A percentile compares a stretch with the other conserved stretches of the same genome.
phyloP scores from a whole-genome alignment of 2,113 vertebrate species.

The Epinephelus cyanopodus region DNA sequence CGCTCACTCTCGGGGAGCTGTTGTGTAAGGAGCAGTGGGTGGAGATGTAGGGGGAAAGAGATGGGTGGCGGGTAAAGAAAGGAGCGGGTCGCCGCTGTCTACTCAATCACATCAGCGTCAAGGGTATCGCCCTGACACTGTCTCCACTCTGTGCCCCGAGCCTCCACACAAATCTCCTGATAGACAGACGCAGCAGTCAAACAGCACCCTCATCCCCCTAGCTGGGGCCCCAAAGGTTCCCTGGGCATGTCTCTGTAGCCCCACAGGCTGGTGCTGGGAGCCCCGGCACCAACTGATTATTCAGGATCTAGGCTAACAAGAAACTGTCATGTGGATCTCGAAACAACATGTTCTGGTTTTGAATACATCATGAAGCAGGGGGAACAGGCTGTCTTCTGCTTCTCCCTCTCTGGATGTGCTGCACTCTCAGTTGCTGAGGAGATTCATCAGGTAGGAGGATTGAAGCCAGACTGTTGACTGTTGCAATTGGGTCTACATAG shows the following conservation, averaged over 20 bases:
- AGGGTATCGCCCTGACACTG: constrained; percentile 84
- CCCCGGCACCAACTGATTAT: constrained; percentile 75
- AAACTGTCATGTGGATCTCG: constrained; percentile 73
- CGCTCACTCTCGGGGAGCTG: constrained; percentile 65
- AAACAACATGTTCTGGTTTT: constrained; percentile 73
- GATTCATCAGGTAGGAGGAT: constrained; percentile 47
- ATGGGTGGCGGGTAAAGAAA: constrained; percentile 71
- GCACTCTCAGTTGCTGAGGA: constrained; percentile 21
- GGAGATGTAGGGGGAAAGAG: constrained; percentile 42
- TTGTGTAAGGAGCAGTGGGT: constrained; percentile 47
- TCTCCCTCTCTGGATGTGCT: constrained; percentile 40
- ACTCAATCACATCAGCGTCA: constrained; percentile 85
- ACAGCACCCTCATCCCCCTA: constrained; percentile 56
- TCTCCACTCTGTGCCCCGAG: constrained; percentile 77
- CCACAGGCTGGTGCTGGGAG: constrained; percentile 56
- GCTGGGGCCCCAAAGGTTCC: constrained; percentile 55
- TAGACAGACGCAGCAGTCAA: constrained; percentile 73
- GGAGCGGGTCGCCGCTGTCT: constrained; percentile 80
- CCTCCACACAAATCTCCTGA: constrained; percentile 79
- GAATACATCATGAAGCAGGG: constrained; percentile 74
- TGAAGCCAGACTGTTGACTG: constrained; percentile 14
- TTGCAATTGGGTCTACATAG: constrained; percentile 4
- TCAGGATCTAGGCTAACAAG: constrained; percentile 76
- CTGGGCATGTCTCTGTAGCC: constrained; percentile 61
- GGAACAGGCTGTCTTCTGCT: constrained; percentile 59